These are phyloP conservation scores for Ochotona curzoniae DNA, from an alignment of 2,113 vertebrate genomes.

Conservation along the genomic window DNA sequence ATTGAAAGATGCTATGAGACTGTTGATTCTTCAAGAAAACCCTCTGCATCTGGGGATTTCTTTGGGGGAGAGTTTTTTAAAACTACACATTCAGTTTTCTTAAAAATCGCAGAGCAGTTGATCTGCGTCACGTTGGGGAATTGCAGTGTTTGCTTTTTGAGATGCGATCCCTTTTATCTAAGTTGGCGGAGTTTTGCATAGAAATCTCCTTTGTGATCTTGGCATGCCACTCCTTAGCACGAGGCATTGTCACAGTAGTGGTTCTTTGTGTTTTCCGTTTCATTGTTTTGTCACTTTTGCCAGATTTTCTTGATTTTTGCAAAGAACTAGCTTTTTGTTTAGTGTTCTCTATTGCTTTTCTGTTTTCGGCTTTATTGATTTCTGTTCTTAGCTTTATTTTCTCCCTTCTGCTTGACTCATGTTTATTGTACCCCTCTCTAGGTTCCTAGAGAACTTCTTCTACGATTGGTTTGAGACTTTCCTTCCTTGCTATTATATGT, in stretches of 20 bases:
- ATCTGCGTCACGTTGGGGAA: background rate
- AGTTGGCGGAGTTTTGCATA: background rate
- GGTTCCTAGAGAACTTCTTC: background rate
- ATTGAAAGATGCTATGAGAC: background rate
- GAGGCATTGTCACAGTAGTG: background rate
- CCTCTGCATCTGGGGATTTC: background rate
- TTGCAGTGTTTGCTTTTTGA: background rate
- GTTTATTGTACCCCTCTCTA: constrained; percentile 7
- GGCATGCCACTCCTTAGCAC: background rate
- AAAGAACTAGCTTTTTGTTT: constrained; percentile 4
- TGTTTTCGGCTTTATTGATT: constrained; percentile 8
- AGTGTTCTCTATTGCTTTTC: constrained; percentile 13
- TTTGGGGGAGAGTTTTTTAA: background rate
- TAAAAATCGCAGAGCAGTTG: background rate
- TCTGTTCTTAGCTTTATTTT: constrained; percentile 17
- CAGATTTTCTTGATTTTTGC: constrained; percentile 22
- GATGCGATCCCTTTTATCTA: background rate
- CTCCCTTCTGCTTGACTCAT: background rate
- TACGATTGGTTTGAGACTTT: background rate
- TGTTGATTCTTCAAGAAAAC: constrained; percentile 42
- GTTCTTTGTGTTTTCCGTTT: background rate
- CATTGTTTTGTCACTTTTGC: background rate
- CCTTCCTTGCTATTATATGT: background rate
- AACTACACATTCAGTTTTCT: constrained; percentile 11
- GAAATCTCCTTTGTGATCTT: background rate